Base-by-base conservation (phyloP, 1,140 invertebrate genomes). In the Radopholus similis region DNA sequence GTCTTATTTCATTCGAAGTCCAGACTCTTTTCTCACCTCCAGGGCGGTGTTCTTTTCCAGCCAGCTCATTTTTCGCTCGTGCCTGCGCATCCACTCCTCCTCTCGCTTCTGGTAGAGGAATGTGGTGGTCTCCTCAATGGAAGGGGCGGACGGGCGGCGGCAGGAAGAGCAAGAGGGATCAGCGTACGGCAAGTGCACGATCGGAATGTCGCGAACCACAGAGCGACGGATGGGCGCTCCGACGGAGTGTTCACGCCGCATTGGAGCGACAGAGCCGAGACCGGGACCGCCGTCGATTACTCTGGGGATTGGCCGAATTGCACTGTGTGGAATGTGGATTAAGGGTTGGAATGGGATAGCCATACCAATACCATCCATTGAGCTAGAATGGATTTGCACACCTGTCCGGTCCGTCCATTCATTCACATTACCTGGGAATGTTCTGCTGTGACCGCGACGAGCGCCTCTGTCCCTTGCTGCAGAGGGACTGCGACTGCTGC, bases 371-470 rank as follows among this genome's bases (percentile, higher is more conserved):
- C n/a, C n/a, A n/a, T 54, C 51, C 15, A 54, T 58, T 58, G 40
- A 13, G 18, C 26, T 32, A 42, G 15, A 59, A 37, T 38, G 23
- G 8, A 23, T 21, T 58, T 13, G n/a, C n/a, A n/a, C n/a, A n/a
- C n/a, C n/a, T n/a, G n/a, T n/a, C n/a, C n/a, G n/a, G n/a, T n/a
- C n/a, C n/a, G n/a, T n/a, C n/a, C n/a, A n/a, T n/a, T n/a, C n/a
- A n/a, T 21, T 47, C 13, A 11, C 13, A 9, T 21, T 18, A 60
- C 58, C 38, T 40, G 8, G 38, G 44, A 44, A 60, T 60, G 38
- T 60, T 60, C 47, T 60, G 58, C n/a, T 60, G 58, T 13, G 35
- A 40, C 28, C 47, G 21, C 23, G 58, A 44, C 32, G 58, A 32
- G 32, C 57, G 28, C 26, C 34, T 5, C n/a, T 51, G 47, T 51